phyloP scores from a whole-genome alignment of 2,888 invertebrate genomes.

The Anodontia alba region DNA sequence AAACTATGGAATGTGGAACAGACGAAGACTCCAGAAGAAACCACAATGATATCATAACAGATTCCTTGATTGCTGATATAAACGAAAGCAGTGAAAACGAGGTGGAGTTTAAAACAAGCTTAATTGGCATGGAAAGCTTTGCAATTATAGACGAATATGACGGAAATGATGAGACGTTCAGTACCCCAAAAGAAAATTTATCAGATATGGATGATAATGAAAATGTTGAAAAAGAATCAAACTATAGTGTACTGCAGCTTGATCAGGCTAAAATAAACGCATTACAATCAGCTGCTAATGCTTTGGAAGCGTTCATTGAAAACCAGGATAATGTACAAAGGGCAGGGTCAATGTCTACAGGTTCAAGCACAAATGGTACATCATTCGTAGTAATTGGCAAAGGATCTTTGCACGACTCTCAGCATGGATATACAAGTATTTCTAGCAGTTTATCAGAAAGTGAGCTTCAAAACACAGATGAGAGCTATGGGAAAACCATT shows the following conservation, averaged over 20 bases:
- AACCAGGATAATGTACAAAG: too few species aligned
- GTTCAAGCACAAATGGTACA: neutral
- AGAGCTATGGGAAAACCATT: neutral
- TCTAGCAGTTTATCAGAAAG: constrained; percentile 16
- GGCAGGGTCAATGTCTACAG: too few species aligned
- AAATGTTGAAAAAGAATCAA: neutral
- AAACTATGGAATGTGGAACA: neutral
- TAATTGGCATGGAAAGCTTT: neutral
- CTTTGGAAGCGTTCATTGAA: too few species aligned
- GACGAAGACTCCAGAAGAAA: neutral
- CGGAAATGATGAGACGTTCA: neutral
- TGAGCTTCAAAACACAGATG: neutral
- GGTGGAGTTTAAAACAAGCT: neutral
- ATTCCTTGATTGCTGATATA: neutral
- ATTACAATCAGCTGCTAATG: too few species aligned
- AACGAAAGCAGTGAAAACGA: neutral
- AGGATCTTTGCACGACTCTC: constrained; percentile 8
- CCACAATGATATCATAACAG: neutral
- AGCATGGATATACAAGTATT: constrained; percentile 23
- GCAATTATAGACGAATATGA: neutral
- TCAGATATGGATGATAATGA: neutral
- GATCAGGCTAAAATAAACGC: too few species aligned
- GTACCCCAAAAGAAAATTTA: neutral
- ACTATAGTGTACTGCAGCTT: too few species aligned
- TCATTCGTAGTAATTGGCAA: constrained; percentile 26